phyloP scores from a whole-genome alignment of 1,140 invertebrate genomes.

The Camponotus vicinus region DNA sequence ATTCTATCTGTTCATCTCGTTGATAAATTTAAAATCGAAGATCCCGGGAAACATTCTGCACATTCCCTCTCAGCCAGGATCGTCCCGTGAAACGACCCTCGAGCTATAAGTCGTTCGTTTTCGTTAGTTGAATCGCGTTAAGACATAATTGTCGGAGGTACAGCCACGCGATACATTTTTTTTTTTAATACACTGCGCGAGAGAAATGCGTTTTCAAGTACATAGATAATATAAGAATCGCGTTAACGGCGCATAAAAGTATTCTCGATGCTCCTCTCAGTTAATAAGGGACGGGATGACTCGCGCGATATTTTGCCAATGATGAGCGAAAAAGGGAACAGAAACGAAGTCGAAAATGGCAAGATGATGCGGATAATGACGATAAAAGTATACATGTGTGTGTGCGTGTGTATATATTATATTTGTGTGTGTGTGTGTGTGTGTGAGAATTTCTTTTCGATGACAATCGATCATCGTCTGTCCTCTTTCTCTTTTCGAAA shows the following conservation, averaged over 20 bases:
- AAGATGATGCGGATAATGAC: slow-evolving; percentile 7
- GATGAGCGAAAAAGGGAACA: slow-evolving; percentile 49
- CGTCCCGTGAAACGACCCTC: slow-evolving; percentile 56
- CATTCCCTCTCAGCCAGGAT: slow-evolving; percentile 33
- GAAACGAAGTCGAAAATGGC: slow-evolving; percentile 37
- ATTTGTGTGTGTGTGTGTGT: not conserved
- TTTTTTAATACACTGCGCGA: slow-evolving; percentile 55
- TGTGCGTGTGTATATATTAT: not conserved
- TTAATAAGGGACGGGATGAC: slow-evolving; percentile 62
- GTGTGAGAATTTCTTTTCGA: slow-evolving; percentile 16
- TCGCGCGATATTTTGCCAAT: slow-evolving; percentile 47
- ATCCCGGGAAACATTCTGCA: slow-evolving; percentile 12
- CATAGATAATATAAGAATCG: slow-evolving; percentile 59
- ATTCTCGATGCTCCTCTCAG: slow-evolving; percentile 57
- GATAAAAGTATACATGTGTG: not conserved
- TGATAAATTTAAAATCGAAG: slow-evolving; percentile 32
- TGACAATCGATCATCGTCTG: slow-evolving; percentile 6
- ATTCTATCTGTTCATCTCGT: not conserved
- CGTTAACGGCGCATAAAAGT: slow-evolving; percentile 60
- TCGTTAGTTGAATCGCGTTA: slow-evolving; percentile 52
- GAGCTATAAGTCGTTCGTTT: slow-evolving; percentile 48
- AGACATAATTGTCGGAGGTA: slow-evolving; percentile 52
- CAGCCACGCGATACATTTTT: slow-evolving; percentile 55
- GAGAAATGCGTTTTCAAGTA: slow-evolving; percentile 61
- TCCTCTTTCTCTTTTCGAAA: slow-evolving; percentile 2